Evolutionary conservation across 1,140 invertebrate species (phyloP).

Genomic region (Bombyx mandarina): DNA sequence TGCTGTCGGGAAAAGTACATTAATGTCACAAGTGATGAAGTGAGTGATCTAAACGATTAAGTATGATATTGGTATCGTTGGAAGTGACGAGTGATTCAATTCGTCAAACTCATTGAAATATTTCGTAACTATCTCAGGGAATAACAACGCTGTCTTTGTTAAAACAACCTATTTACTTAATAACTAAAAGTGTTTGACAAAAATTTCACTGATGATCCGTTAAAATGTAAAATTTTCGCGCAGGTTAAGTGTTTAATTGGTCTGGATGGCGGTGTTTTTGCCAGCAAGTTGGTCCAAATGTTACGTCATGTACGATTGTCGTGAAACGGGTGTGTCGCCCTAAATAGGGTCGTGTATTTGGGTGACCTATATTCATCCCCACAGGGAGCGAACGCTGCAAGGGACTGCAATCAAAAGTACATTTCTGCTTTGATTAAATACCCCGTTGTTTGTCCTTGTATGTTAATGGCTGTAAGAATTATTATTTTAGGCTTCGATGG

Average conservation of each 20-base stretch:
- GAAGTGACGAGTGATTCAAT: too few relatives aligned
- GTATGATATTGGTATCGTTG: too few relatives aligned
- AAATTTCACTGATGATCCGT: too few relatives aligned
- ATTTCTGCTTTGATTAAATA: constrained; percentile 27
- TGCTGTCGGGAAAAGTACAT: too few relatives aligned
- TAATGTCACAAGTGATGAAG: too few relatives aligned
- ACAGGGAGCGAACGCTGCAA: constrained; percentile 27
- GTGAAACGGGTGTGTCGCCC: constrained; percentile 16
- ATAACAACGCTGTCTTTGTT: neutral
- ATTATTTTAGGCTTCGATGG: too few relatives aligned
- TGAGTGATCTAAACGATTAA: too few relatives aligned
- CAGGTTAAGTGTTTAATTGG: neutral
- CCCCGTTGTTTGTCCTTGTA: neutral
- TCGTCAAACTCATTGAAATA: too few relatives aligned
- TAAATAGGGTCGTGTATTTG: constrained; percentile 38
- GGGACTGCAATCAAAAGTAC: constrained; percentile 48
- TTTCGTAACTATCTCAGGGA: too few relatives aligned
- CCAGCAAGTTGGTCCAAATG: neutral
- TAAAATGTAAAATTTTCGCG: neutral
- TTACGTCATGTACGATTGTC: neutral
- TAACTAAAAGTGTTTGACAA: neutral
- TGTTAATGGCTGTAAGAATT: too few relatives aligned
- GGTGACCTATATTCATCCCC: constrained; percentile 50
- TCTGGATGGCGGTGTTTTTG: neutral
- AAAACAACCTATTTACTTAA: neutral